Conservation (phyloP, 2,113 vertebrate genomes). For the Macrotus californicus region DNA sequence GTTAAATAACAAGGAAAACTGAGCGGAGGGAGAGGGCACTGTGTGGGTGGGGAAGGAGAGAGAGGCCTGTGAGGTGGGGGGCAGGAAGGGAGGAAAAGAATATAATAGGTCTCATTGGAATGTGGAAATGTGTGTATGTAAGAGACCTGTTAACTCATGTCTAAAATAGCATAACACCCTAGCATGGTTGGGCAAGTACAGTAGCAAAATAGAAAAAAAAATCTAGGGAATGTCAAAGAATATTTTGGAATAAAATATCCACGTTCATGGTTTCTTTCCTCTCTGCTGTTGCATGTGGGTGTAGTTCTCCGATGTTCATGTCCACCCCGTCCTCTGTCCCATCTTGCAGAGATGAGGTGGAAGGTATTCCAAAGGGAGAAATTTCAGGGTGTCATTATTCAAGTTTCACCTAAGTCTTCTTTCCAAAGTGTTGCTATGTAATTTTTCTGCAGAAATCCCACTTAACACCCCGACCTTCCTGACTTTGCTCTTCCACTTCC, state of each 20-base stretch:
- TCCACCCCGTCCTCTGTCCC: not conserved
- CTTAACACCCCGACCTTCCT: constrained; percentile 44
- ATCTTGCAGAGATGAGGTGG: constrained; percentile 8
- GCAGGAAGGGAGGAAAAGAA: constrained; percentile 27
- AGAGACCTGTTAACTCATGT: constrained; percentile 70
- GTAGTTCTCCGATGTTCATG: not conserved
- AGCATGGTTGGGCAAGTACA: constrained; percentile 57
- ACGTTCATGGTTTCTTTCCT: not conserved
- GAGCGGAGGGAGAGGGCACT: not conserved
- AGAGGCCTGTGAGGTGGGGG: not conserved
- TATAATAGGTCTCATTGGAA: constrained; percentile 60
- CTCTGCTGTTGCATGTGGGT: not conserved
- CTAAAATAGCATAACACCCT: constrained; percentile 58
- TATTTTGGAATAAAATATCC: constrained; percentile 32
- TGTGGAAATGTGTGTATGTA: constrained; percentile 64
- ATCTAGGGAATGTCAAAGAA: constrained; percentile 57
- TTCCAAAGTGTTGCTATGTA: constrained; percentile 35
- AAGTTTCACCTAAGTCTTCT: not conserved
- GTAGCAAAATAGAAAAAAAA: constrained; percentile 37
- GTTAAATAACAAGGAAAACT: constrained; percentile 31
- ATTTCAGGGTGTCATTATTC: constrained; percentile 54
- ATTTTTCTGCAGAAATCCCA: constrained; percentile 48
- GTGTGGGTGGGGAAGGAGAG: not conserved
- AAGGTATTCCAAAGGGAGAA: constrained; percentile 27
- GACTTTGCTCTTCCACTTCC: not conserved